Conservation (phyloP, 1,140 invertebrate species). For the Zaprionus lachaisei region DNA sequence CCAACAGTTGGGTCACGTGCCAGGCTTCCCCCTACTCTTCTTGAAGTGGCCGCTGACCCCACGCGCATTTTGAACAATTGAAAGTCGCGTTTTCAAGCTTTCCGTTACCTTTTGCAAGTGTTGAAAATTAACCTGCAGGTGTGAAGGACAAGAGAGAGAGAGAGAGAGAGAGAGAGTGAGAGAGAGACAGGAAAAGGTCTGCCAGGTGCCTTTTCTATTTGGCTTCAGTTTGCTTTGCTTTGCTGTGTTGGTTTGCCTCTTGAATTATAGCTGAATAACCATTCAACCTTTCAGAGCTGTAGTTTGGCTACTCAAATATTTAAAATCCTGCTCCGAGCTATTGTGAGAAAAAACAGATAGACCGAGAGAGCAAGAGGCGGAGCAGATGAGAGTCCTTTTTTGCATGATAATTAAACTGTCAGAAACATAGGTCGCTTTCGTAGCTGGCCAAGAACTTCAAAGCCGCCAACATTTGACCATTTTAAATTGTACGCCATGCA, state of each 20-base stretch:
- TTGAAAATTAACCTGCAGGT: background rate
- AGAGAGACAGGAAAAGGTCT: background rate
- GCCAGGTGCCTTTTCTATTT: background rate
- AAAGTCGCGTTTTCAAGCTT: background rate
- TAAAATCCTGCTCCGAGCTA: background rate
- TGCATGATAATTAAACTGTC: conserved; percentile 66
- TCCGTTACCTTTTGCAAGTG: background rate
- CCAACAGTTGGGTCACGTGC: conserved; percentile 6
- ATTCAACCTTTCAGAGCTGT: background rate
- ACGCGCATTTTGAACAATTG: background rate
- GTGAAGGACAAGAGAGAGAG: background rate
- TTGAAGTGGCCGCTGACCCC: background rate
- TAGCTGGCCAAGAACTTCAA: conserved; percentile 54
- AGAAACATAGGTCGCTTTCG: conserved; percentile 41
- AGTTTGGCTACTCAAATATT: conserved; percentile 1
- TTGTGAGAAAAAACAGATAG: background rate
- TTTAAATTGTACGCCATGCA: conserved; percentile 25
- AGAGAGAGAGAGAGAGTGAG: too few relatives aligned
- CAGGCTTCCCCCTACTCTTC: background rate
- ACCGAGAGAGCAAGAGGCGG: background rate
- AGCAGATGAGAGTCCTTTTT: conserved; percentile 9
- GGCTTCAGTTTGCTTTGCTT: conserved; percentile 2
- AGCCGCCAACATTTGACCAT: conserved; percentile 33
- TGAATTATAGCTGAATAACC: background rate
- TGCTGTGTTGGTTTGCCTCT: conserved; percentile 15